Conservation (phyloP, 2,113 vertebrate genomes). For the Dromaius novaehollandiae region DNA sequence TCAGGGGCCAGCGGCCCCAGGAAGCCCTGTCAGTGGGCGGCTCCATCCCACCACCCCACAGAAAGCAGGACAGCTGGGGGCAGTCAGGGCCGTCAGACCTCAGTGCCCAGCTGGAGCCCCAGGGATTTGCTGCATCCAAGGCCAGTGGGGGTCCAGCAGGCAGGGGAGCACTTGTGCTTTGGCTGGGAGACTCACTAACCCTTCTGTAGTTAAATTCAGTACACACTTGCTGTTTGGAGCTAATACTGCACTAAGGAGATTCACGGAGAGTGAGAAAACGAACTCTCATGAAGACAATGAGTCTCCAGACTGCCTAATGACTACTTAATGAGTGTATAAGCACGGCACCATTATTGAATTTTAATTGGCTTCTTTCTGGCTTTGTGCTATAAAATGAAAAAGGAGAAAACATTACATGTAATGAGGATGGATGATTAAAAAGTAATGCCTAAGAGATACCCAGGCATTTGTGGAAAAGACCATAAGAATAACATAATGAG, state of each 20-base stretch:
- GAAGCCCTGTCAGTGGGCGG: not conserved
- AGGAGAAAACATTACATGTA: not conserved
- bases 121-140: not conserved
- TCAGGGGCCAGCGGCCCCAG: rapidly evolving
- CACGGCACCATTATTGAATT: constrained; percentile 51
- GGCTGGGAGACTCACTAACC: rapidly evolving
- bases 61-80: rapidly evolving
- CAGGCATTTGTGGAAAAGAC: not conserved
- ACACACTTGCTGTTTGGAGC: not conserved
- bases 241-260: not conserved
- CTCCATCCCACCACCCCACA: not conserved
- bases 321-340: constrained; percentile 66
- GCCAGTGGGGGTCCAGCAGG: not conserved
- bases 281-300: constrained; percentile 21
- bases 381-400: constrained; percentile 42
- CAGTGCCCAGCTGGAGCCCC: not conserved
- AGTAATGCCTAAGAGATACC: constrained; percentile 24
- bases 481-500: not conserved
- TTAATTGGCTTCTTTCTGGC: constrained; percentile 59
- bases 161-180: not conserved
- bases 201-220: not conserved
- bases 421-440: constrained; percentile 42
- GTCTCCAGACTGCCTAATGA: constrained; percentile 60
- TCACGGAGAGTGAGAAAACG: not conserved
- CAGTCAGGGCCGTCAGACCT: not conserved